Percentiles rank a stretch among this genome's conserved stretches.
These are phyloP conservation scores for Thalassarche chlororhynchos DNA, from an alignment of 2,113 vertebrate genomes.

Conservation along the genomic window DNA sequence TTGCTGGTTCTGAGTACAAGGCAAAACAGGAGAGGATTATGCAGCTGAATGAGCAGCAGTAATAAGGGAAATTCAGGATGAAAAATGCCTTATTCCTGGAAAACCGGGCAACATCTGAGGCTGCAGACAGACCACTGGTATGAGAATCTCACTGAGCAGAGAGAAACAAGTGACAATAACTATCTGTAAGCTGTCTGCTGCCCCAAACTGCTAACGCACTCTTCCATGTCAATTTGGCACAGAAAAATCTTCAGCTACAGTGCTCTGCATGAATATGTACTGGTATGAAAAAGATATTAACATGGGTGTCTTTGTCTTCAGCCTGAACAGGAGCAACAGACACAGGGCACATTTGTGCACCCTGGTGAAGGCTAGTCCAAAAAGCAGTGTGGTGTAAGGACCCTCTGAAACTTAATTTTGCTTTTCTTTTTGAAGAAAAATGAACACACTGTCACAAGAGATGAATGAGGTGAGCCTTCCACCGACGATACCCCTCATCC, in stretches of 20 bases:
- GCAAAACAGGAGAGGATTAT: slow-evolving; percentile 27
- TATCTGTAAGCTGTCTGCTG: not conserved
- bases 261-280: not conserved
- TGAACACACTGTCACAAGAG: fast-evolving
- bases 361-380: not conserved
- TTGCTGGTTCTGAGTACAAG: not conserved
- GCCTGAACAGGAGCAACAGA: fast-evolving
- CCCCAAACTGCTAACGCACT: not conserved
- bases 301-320: not conserved
- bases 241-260: not conserved
- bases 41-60: not conserved
- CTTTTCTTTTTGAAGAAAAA: not conserved
- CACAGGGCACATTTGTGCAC: not conserved
- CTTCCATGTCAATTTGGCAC: not conserved
- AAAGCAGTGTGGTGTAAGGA: not conserved
- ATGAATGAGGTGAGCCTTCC: not conserved
- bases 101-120: not conserved
- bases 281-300: not conserved
- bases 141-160: not conserved
- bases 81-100: not conserved
- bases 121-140: not conserved
- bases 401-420: not conserved
- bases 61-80: slow-evolving; percentile 1
- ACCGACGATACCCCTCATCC: not conserved
- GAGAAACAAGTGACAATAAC: not conserved